Conservation (phyloP, 2,113 vertebrate species). For the Nerophis ophidion region DNA sequence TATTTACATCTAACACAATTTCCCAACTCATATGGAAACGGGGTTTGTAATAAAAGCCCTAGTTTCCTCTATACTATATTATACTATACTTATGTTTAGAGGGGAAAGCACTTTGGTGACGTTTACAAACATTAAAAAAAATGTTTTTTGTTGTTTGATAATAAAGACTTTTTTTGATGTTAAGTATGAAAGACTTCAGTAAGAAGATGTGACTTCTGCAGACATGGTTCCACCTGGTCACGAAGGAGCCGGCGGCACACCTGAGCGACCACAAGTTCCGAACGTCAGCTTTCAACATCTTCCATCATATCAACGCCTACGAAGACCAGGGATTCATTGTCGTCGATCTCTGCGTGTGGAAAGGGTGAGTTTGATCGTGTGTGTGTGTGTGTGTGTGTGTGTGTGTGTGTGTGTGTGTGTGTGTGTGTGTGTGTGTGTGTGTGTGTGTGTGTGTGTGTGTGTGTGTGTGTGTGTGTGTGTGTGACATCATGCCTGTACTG, state of each 20-base stretch:
- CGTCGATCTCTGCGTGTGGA: constrained; percentile 93
- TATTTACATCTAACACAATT: too few relatives aligned
- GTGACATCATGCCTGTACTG: too few relatives aligned
- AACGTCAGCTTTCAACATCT: constrained; percentile 89
- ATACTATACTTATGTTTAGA: too few relatives aligned
- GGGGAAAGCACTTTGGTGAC: too few relatives aligned
- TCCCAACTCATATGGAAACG: too few relatives aligned
- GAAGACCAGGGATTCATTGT: constrained; percentile 88
- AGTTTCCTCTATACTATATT: too few relatives aligned
- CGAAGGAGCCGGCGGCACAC: constrained; percentile 81
- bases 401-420: not conserved
- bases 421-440: too few relatives aligned
- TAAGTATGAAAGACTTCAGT: too few relatives aligned
- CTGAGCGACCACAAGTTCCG: constrained; percentile 83
- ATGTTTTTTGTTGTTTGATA: too few relatives aligned
- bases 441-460: not conserved
- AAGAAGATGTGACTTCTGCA: constrained; percentile 35
- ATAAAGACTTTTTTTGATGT: too few relatives aligned
- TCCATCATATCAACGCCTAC: constrained; percentile 94
- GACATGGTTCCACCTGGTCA: constrained; percentile 93
- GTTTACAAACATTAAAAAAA: too few relatives aligned
- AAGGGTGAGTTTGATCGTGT: constrained; percentile 73
- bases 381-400: not conserved
- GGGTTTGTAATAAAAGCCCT: too few relatives aligned
- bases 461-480: not conserved